Percentiles rank a stretch among this genome's conserved stretches.
Conservation (phyloP, 2,113 vertebrate species). For the Peromyscus californicus region DNA sequence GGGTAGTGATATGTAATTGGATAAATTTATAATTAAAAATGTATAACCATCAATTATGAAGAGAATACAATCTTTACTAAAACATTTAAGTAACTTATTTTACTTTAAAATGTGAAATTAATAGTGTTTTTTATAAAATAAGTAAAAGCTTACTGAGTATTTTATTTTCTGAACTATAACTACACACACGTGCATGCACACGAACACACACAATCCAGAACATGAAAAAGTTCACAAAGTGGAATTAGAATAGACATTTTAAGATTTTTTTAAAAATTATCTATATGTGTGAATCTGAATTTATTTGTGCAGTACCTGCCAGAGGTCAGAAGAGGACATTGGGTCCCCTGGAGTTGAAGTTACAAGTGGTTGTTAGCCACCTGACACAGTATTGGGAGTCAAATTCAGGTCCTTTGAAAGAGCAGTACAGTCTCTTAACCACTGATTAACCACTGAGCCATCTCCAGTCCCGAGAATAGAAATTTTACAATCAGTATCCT, state of each 20-base stretch:
- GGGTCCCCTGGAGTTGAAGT: not conserved
- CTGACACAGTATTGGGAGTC: not conserved
- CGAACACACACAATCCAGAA: not conserved
- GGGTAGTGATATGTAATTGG: not conserved
- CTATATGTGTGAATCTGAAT: not conserved
- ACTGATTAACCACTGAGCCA: not conserved
- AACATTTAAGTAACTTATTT: not conserved
- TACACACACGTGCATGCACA: not conserved
- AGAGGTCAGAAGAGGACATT: not conserved
- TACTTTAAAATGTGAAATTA: not conserved
- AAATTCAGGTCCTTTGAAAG: not conserved
- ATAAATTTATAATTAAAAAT: not conserved
- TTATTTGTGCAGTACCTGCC: not conserved
- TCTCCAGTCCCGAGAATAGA: not conserved
- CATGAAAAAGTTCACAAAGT: not conserved
- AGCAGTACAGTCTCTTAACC: not conserved
- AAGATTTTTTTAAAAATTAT: not conserved
- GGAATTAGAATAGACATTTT: not conserved
- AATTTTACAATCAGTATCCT: not conserved
- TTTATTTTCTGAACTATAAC: not conserved
- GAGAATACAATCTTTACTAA: not conserved
- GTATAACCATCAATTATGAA: not conserved
- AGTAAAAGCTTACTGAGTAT: not conserved
- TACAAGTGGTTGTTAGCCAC: not conserved
- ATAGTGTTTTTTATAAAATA: not conserved